Base-by-base conservation (phyloP, 2,113 vertebrate species). In the Isurus oxyrinchus region DNA sequence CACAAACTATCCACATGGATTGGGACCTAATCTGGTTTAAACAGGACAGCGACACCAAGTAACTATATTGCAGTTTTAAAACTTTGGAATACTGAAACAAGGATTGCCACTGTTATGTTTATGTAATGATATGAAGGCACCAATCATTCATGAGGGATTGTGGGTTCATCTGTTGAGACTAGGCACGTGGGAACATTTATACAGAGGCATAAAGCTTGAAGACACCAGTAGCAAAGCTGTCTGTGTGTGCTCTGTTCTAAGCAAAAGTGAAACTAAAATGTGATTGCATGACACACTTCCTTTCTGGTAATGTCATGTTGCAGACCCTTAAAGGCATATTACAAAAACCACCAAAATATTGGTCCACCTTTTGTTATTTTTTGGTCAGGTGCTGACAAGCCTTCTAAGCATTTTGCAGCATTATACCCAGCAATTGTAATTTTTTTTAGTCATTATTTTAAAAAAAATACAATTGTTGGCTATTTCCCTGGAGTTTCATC, bases 51-150 rank as follows among this genome's bases (percentile, higher is more conserved):
- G 4, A n/a, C 13, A 91, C 16, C 16, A 61, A 61, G 57, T 14
- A 61, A 61, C 76, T 81, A 81, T 81, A 81, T 81, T 81, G 76
- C 76, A 61, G 35, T 35, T 61, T 91, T 91, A 91, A 91, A 57
- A 55, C 53, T 90, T 53, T 27, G 19, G 27, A 57, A 57, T 4
- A 7, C 2, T 57, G 87, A 35, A 90, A 31, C 35, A 55, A 57
- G 19, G 40, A 86, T 86, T 7, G 21, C 44, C 44, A 44, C 14
- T 40, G 44, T 13, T 19, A 3, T 66, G 63, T 16, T 66, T 66
- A 19, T 66, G 10, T 61, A 19, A 49, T 49, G 44, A 49, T 49
- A 49, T 49, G 44, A 59, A 59, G 57, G 57, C 57, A 59, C 57
- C 57, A 10, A 59, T 59, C 57, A 59, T 10, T 59, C 8, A 59